Evolutionary conservation across 2,113 vertebrate species (phyloP).

Genomic region (Paradisaea rubra): DNA sequence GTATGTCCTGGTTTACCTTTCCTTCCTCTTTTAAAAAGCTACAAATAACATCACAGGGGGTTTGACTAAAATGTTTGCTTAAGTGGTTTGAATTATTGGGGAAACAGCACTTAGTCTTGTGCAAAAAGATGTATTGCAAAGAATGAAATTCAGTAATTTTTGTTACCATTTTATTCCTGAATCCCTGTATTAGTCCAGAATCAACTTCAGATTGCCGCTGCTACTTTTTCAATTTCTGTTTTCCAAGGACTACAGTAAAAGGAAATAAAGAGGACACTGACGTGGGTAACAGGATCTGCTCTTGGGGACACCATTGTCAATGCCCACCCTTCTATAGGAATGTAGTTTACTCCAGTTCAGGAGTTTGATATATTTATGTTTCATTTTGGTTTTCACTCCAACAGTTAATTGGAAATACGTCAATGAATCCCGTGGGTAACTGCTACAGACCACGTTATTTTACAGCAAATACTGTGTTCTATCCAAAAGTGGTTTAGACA

Average conservation of each 20-base stretch:
- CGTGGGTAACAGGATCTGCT: not conserved
- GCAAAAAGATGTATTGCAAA: not conserved
- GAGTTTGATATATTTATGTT: not conserved
- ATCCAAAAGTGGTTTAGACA: not conserved
- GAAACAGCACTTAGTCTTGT: not conserved
- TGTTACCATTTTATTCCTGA: not conserved
- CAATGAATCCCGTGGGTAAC: not conserved
- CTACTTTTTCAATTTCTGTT: not conserved
- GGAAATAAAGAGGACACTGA: not conserved
- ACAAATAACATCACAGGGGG: fast-evolving
- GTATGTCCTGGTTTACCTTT: not conserved
- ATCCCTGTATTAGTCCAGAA: not conserved
- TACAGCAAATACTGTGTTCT: not conserved
- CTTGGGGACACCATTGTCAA: fast-evolving
- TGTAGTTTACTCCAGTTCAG: not conserved
- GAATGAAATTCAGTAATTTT: not conserved
- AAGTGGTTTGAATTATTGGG: not conserved
- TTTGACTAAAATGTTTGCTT: not conserved
- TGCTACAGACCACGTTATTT: not conserved
- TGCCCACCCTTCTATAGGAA: not conserved
- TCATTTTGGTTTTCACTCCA: not conserved
- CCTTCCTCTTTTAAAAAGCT: not conserved
- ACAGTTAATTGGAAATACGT: not conserved
- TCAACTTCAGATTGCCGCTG: not conserved
- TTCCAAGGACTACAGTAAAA: not conserved